Evolutionary conservation across 1,140 invertebrate genomes (phyloP).

Genomic region (Eufriesea mexicana): DNA sequence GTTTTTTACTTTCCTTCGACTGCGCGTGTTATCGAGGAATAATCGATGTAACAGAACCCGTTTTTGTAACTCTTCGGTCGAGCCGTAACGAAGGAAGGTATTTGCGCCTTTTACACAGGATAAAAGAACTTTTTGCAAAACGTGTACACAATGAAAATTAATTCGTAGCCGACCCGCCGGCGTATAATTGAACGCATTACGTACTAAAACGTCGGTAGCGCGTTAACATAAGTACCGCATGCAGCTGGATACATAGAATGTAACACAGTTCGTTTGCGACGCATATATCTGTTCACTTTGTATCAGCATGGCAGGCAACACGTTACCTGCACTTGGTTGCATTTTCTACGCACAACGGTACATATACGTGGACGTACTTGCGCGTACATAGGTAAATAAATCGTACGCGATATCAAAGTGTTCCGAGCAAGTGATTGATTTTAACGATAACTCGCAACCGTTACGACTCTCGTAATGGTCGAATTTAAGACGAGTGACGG

Average conservation of each 20-base stretch:
- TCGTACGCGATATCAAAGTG: neutral
- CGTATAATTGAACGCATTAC: slow-evolving; percentile 15
- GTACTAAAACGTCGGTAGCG: neutral
- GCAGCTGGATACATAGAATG: too few relatives aligned
- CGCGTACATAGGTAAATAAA: neutral
- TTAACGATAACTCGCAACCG: too few relatives aligned
- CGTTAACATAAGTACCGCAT: neutral
- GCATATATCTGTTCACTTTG: neutral
- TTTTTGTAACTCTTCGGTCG: neutral
- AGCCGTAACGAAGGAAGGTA: neutral
- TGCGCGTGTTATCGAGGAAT: slow-evolving; percentile 22
- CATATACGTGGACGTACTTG: too few relatives aligned
- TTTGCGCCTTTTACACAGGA: neutral
- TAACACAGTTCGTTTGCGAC: neutral
- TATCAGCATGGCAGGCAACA: neutral
- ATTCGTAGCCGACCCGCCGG: slow-evolving; percentile 1
- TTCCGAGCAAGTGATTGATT: too few relatives aligned
- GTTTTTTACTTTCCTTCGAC: neutral
- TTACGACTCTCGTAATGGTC: too few relatives aligned
- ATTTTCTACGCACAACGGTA: too few relatives aligned
- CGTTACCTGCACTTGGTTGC: neutral
- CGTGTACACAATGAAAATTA: slow-evolving; percentile 63
- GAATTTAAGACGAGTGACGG: neutral
- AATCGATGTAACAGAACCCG: neutral
- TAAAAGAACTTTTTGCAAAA: slow-evolving; percentile 37